Conservation (phyloP, 2,888 invertebrate genomes). For the Selenia dentaria region DNA sequence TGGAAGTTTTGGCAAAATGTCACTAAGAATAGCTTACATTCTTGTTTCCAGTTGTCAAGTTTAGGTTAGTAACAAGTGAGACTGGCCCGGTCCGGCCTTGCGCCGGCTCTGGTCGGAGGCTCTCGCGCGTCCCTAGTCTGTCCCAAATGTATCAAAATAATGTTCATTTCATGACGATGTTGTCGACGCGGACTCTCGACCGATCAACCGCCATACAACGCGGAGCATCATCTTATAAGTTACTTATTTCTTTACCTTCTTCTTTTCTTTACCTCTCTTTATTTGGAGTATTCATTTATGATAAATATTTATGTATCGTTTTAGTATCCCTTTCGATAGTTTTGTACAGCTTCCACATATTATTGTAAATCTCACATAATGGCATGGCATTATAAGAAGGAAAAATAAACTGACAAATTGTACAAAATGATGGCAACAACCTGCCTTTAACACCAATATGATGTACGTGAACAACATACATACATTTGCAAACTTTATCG, state of each 20-base stretch:
- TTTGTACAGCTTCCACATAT: slow-evolving; percentile 80
- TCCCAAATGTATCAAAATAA: slow-evolving; percentile 63
- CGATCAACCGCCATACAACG: slow-evolving; percentile 30
- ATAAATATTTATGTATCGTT: not conserved
- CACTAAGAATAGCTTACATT: slow-evolving; percentile 63
- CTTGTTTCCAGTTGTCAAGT: slow-evolving; percentile 59
- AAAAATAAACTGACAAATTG: slow-evolving; percentile 3
- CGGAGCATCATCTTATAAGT: not conserved
- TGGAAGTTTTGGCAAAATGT: slow-evolving; percentile 78
- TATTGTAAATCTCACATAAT: slow-evolving; percentile 74
- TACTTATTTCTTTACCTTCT: not conserved
- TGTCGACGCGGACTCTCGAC: slow-evolving; percentile 12
- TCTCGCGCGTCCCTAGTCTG: slow-evolving; percentile 31
- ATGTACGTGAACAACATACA: slow-evolving; percentile 3
- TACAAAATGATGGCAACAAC: slow-evolving; percentile 5
- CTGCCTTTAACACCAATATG: slow-evolving; percentile 2
- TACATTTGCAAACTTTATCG: not conserved
- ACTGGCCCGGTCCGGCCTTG: slow-evolving; percentile 11
- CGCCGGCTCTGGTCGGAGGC: not conserved
- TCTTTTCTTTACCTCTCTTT: not conserved
- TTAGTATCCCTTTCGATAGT: slow-evolving; percentile 15
- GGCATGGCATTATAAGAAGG: slow-evolving; percentile 42
- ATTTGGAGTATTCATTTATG: not conserved
- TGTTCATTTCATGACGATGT: slow-evolving; percentile 51
- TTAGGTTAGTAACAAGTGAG: slow-evolving; percentile 53